phyloP scores from a whole-genome alignment of 2,797 vertebrate species.

The Paguma larvata region DNA sequence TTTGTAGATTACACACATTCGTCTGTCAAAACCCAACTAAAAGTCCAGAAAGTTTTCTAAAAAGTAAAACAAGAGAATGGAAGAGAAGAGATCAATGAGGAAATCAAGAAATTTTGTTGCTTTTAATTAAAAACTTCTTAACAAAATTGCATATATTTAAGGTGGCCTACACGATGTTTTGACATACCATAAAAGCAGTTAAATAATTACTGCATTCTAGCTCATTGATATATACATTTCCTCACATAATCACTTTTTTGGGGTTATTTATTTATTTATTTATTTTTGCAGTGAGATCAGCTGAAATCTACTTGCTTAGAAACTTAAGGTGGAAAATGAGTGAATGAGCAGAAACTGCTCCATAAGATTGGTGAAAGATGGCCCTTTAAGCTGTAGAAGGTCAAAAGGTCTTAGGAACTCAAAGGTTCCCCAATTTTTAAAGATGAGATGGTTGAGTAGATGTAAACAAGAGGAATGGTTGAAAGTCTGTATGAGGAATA shows the following conservation, averaged over 20 bases:
- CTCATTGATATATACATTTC: neutral
- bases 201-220: neutral
- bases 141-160: neutral
- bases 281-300: neutral
- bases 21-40: neutral
- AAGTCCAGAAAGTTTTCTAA: neutral
- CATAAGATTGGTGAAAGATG: neutral
- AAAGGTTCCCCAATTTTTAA: neutral
- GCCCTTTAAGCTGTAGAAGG: neutral
- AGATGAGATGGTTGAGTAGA: neutral
- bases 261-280: neutral
- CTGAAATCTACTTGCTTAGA: neutral
- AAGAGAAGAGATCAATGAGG: neutral
- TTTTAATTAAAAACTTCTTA: neutral
- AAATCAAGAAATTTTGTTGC: neutral
- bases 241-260: neutral
- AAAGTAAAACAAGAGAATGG: neutral
- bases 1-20: neutral
- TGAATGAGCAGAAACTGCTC: neutral
- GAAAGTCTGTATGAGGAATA: neutral
- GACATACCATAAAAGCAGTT: neutral
- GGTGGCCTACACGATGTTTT: neutral
- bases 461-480: neutral
- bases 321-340: neutral
- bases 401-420: neutral